A percentile compares a stretch with the other conserved stretches of the same genome.
These are phyloP conservation scores for Craseonycteris thonglongyai DNA, from an alignment of 2,113 vertebrate species.

Conservation along the genomic window DNA sequence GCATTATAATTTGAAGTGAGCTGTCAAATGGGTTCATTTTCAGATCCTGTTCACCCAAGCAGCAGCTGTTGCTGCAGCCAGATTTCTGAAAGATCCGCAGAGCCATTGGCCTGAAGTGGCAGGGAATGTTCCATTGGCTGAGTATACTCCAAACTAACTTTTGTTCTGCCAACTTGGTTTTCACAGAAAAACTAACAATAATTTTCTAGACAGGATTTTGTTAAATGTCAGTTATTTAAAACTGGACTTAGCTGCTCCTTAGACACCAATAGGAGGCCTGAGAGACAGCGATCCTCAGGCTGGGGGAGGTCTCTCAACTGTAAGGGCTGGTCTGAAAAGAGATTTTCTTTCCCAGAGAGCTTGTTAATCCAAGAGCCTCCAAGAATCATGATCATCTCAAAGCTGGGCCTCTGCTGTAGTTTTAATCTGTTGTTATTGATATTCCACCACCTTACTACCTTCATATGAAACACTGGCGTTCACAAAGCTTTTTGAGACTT, in stretches of 20 bases:
- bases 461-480: neutral
- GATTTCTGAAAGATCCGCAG: neutral
- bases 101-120: neutral
- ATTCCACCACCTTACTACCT: neutral
- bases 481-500: neutral
- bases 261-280: neutral
- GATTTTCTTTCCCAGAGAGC: neutral
- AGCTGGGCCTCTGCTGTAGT: neutral
- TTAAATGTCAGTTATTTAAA: neutral
- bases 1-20: conserved; percentile 37
- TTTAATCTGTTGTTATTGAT: neutral
- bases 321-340: neutral
- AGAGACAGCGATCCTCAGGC: neutral
- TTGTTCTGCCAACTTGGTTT: neutral
- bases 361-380: neutral
- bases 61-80: neutral
- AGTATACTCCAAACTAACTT: neutral
- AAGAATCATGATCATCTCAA: neutral
- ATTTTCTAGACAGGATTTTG: neutral
- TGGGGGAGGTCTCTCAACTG: neutral
- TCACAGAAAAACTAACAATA: neutral
- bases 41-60: neutral
- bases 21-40: neutral
- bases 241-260: neutral
- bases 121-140: neutral